phyloP scores from a whole-genome alignment of 1,140 invertebrate species.

The Drosophila azteca region DNA sequence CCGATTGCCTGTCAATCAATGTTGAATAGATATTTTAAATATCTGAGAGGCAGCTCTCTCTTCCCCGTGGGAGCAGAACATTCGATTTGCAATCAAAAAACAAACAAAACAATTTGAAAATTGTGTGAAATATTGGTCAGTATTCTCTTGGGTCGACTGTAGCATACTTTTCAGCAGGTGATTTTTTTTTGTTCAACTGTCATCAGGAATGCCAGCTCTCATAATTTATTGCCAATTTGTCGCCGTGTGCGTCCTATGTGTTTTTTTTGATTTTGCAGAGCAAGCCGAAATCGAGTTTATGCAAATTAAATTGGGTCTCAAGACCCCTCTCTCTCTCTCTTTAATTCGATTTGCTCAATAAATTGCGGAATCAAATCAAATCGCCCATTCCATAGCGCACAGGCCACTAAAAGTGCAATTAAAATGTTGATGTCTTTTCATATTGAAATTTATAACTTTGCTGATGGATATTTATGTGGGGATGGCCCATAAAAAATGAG shows the following conservation, averaged over 20 bases:
- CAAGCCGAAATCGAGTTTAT: slow-evolving; percentile 30
- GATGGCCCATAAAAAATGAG: slow-evolving; percentile 42
- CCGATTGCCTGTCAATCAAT: slow-evolving; percentile 14
- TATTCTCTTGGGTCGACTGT: slow-evolving; percentile 1
- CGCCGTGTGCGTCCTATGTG: background rate
- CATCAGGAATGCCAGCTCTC: slow-evolving; percentile 20
- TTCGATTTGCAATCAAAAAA: slow-evolving; percentile 38
- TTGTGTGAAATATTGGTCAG: slow-evolving; percentile 35
- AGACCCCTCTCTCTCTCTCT: slow-evolving; percentile 13
- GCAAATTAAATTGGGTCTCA: slow-evolving; percentile 44
- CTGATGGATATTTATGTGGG: slow-evolving; percentile 63
- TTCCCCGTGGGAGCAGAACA: background rate
- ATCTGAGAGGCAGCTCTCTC: too few species aligned
- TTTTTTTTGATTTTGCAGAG: slow-evolving; percentile 43
- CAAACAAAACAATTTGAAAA: slow-evolving; percentile 42
- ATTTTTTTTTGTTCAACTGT: slow-evolving; percentile 13
- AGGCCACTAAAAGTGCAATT: slow-evolving; percentile 50
- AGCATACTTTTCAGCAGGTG: slow-evolving; percentile 38
- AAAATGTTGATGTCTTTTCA: slow-evolving; percentile 66
- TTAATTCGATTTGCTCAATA: slow-evolving; percentile 49
- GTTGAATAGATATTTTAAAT: too few species aligned
- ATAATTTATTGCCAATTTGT: slow-evolving; percentile 37
- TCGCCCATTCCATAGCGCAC: slow-evolving; percentile 5
- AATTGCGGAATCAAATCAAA: slow-evolving; percentile 33
- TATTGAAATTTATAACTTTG: slow-evolving; percentile 65